phyloP scores from a whole-genome alignment of 2,113 vertebrate genomes.

The Rhinogobius similis region DNA sequence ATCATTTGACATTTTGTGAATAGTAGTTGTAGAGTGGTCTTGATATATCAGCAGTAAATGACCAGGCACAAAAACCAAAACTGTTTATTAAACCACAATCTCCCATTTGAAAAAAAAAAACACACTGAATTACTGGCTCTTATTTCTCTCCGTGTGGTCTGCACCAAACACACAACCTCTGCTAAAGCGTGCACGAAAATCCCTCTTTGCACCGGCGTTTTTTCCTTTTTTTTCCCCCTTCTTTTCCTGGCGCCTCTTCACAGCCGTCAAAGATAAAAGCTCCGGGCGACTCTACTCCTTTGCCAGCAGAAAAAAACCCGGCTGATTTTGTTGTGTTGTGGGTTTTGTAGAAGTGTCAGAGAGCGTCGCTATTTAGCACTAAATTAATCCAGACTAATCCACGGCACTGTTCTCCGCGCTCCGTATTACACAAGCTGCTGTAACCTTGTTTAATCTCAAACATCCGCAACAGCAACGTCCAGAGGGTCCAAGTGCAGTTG shows the following conservation, averaged over 20 bases:
- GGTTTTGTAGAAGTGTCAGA: slow-evolving; percentile 35
- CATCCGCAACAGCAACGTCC: too few species aligned
- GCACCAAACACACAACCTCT: not conserved
- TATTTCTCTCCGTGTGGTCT: not conserved
- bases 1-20: too few species aligned
- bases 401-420: slow-evolving; percentile 28
- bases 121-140: not conserved
- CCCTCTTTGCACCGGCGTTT: not conserved
- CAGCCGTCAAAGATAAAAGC: slow-evolving; percentile 32
- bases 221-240: not conserved
- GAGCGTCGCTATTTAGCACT: slow-evolving; percentile 33
- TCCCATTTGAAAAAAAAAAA: not conserved
- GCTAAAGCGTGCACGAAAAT: not conserved
- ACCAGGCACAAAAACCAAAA: too few species aligned
- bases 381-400: slow-evolving; percentile 60
- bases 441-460: slow-evolving; percentile 12
- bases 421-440: too few species aligned
- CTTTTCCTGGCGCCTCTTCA: slow-evolving; percentile 2
- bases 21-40: too few species aligned
- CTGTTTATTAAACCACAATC: too few species aligned
- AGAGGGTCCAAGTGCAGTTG: too few species aligned
- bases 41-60: too few species aligned
- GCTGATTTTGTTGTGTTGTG: slow-evolving; percentile 21
- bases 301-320: slow-evolving; percentile 24
- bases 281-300: slow-evolving; percentile 13